Base-by-base conservation (phyloP, 1,140 invertebrate species). In the Drepana arcuata region DNA sequence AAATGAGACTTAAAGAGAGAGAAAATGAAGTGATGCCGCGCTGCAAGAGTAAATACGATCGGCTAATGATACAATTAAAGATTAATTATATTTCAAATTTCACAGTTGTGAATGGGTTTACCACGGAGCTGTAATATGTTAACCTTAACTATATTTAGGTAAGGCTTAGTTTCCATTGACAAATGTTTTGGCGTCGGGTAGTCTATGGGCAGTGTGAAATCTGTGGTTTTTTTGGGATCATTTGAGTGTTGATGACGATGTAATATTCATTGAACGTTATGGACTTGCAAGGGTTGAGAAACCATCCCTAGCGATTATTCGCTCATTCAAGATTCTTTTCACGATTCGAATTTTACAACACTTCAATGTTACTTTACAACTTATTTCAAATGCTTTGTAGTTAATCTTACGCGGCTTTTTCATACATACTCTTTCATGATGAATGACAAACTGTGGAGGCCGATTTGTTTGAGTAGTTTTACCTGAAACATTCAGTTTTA, bases 1-100 rank as follows among this genome's bases (percentile, higher is more conserved):
- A 70, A 79, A 79, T 79, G 74, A 79, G 74, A 74, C 71, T 79
- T 79, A 79, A 79, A 79, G 66, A 71, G 69, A 77, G 61, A 74
- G 68, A 79, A 75, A 74, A 79, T 77, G 72, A 74, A 72, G 60
- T 68, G 65, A 68, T 56, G 55, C 46, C 40, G 64, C 62, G 61
- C 60, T 65, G 61, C 50, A 58, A 58, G 61, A 74, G 68, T 72
- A 75, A 74, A 75, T 73, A 72, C 57, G 56, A 63, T 61, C 53
- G 29, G 55, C 59, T 80, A 80, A 77, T 79, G 69, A 71, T 70
- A 71, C 70, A 72, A 79, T 79, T 79, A 60, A 72, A 72, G 70
- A 74, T 77, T 68, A 72, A 77, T 77, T 72, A 57, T 61, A 52
- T 62, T 62, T 55, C 32, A 39, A 59, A 73, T 67, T 64, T 65